phyloP scores from a whole-genome alignment of 2,113 vertebrate species.

The Varanus salvator region DNA sequence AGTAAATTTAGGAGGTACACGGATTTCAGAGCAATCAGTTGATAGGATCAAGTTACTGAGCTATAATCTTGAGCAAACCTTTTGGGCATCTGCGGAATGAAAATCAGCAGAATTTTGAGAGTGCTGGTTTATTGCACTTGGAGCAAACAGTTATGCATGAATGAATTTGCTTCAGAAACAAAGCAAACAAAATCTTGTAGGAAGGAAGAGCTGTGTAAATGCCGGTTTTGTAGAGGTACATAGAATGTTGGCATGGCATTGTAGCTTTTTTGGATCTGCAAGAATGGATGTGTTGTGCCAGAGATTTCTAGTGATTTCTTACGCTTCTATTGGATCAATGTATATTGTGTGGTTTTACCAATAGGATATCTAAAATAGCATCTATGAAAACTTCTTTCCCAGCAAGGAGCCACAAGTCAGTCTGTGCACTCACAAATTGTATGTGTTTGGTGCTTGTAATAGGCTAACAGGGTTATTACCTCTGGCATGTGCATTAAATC shows the following conservation, averaged over 20 bases:
- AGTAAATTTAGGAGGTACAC: neutral
- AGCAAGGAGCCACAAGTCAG: neutral
- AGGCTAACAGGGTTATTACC: neutral
- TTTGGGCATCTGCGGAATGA: neutral
- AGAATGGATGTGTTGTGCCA: neutral
- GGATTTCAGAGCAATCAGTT: neutral
- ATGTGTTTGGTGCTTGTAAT: neutral
- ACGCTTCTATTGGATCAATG: neutral
- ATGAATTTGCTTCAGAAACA: conserved; percentile 28
- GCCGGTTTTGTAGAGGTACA: conserved; percentile 1
- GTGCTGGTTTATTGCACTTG: conserved; percentile 22
- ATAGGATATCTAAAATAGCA: neutral
- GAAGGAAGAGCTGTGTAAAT: accelerated
- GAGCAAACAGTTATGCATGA: conserved; percentile 40
- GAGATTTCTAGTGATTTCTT: conserved; percentile 29
- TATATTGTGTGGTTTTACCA: accelerated
- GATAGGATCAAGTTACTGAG: neutral
- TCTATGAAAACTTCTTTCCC: neutral
- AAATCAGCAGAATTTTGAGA: neutral
- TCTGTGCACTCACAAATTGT: no score
- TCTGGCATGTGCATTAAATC: neutral
- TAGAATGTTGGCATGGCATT: neutral
- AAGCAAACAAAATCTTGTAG: conserved; percentile 22
- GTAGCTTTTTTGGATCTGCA: conserved; percentile 32
- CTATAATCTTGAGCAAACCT: neutral